Evolutionary conservation across 2,888 invertebrate genomes (phyloP).

Genomic region (Caenorhabditis sp.): DNA sequence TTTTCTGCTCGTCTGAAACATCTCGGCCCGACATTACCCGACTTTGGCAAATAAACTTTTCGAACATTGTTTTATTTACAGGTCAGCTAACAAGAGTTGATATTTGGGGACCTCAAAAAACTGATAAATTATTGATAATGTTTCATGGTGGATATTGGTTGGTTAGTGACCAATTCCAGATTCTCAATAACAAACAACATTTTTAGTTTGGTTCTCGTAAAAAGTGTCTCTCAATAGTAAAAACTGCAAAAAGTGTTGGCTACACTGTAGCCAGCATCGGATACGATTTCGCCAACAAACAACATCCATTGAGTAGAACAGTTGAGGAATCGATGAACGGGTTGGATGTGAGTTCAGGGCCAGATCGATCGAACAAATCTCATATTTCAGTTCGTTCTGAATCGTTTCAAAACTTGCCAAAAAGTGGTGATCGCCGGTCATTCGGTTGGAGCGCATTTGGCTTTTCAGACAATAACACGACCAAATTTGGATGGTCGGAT

Average conservation of each 20-base stretch:
- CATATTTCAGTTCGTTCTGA: constrained; percentile 16
- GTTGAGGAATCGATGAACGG: constrained; percentile 26
- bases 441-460: constrained; percentile 46
- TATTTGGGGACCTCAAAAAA: constrained; percentile 21
- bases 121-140: constrained; percentile 25
- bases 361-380: no score
- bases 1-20: no score
- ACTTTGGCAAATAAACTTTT: no score
- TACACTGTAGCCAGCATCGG: constrained; percentile 38
- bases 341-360: constrained; percentile 16
- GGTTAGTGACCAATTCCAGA: background rate
- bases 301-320: constrained; percentile 26
- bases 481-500: constrained; percentile 8
- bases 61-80: background rate
- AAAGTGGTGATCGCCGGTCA: constrained; percentile 44
- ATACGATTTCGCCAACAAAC: constrained; percentile 28
- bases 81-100: constrained; percentile 17
- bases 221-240: constrained; percentile 22
- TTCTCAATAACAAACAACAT: background rate
- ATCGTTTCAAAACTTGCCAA: constrained; percentile 6
- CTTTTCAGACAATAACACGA: constrained; percentile 16
- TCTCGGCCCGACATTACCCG: no score
- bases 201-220: constrained; percentile 24
- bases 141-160: constrained; percentile 35
- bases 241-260: constrained; percentile 14